Conservation (phyloP, 2,888 invertebrate genomes). For the Anaspis maculata region DNA sequence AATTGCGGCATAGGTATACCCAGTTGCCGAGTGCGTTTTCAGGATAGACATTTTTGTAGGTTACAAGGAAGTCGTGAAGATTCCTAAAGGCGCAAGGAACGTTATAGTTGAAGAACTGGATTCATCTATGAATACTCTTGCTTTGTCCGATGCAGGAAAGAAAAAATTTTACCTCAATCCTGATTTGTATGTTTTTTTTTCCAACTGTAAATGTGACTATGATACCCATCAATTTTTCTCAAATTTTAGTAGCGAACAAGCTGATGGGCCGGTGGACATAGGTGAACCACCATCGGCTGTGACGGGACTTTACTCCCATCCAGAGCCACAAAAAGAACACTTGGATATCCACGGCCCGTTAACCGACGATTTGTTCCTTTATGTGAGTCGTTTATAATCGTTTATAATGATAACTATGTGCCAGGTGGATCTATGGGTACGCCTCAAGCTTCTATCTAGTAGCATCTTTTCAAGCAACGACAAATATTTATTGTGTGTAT, state of each 20-base stretch:
- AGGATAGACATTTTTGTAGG: no score
- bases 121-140: constrained; percentile 50
- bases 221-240: background rate
- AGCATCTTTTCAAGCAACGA: no score
- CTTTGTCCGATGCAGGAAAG: constrained; percentile 45
- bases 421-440: no score
- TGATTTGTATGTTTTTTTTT: constrained; percentile 48
- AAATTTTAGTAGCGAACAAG: background rate
- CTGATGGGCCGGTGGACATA: constrained; percentile 34
- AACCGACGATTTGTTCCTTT: constrained; percentile 50
- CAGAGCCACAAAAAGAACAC: constrained; percentile 47
- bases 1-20: background rate
- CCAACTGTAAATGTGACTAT: no score
- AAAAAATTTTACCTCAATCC: constrained; percentile 52
- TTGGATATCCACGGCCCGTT: constrained; percentile 55
- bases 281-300: no score
- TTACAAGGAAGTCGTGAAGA: constrained; percentile 50
- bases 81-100: constrained; percentile 53
- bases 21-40: no score
- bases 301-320: constrained; percentile 46
- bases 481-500: no score
- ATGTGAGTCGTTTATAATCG: constrained; percentile 45
- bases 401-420: no score
- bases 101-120: constrained; percentile 51
- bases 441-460: no score